phyloP scores from a whole-genome alignment of 1,140 invertebrate genomes.

The Pygmarrhopalites habei region DNA sequence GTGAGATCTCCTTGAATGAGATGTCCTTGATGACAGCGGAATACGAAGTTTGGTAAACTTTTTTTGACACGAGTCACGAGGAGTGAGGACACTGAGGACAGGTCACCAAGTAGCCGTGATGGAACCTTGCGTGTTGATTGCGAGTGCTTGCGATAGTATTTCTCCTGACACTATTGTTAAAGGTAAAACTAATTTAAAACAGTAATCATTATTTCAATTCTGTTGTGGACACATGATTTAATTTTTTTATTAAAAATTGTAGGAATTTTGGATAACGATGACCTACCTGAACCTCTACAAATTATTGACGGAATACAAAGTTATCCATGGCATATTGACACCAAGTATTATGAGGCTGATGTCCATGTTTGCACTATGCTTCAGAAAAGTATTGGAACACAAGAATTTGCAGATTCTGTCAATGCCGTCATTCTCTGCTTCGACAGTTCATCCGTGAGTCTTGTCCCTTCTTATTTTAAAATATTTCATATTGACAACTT shows the following conservation, averaged over 20 bases:
- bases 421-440: conserved; percentile 56
- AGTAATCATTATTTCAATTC: background rate
- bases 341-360: conserved; percentile 60
- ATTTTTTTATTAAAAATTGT: no score
- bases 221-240: background rate
- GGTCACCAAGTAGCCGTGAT: no score
- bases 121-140: conserved; percentile 16
- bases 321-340: conserved; percentile 56
- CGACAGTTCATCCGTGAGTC: conserved; percentile 50
- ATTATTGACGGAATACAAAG: conserved; percentile 42
- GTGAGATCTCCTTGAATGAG: no score
- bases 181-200: conserved; percentile 1
- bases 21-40: no score
- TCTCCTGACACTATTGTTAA: conserved; percentile 2
- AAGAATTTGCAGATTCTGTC: conserved; percentile 48
- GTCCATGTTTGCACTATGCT: conserved; percentile 51
- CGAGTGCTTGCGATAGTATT: conserved; percentile 6
- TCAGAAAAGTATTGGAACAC: conserved; percentile 46
- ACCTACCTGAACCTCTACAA: background rate
- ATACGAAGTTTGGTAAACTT: no score
- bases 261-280: conserved; percentile 3
- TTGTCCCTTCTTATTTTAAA: no score
- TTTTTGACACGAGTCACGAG: no score
- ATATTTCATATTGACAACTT: background rate
- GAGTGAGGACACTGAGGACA: no score